Conservation (phyloP, 2,888 invertebrate species). For the Drosophila emarginata region DNA sequence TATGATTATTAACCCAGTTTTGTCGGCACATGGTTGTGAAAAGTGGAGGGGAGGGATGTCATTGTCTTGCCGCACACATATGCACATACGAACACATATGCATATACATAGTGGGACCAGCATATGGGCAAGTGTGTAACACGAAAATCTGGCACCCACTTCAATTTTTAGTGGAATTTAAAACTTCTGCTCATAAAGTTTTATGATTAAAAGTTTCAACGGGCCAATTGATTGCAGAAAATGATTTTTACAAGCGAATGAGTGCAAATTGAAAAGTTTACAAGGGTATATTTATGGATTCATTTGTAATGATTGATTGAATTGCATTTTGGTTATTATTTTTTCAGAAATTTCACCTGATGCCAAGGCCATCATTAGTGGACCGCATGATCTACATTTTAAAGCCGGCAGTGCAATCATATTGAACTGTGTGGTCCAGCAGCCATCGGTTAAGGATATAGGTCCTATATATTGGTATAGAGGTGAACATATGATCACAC, state of each 20-base stretch:
- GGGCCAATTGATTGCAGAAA: conserved; percentile 30
- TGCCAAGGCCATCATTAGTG: conserved; percentile 87
- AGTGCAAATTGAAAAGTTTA: conserved; percentile 38
- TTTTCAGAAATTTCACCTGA: conserved; percentile 83
- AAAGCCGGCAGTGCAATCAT: conserved; percentile 89
- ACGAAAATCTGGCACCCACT: conserved; percentile 16
- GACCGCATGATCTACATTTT: conserved; percentile 87
- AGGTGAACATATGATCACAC: conserved; percentile 82
- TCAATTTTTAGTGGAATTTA: conserved; percentile 50
- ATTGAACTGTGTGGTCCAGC: conserved; percentile 87
- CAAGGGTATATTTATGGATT: conserved; percentile 7
- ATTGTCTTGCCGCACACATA: conserved; percentile 19
- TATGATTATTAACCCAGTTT: conserved; percentile 72
- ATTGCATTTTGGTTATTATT: not conserved
- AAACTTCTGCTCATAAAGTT: conserved; percentile 50
- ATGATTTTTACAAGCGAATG: conserved; percentile 43
- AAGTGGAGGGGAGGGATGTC: not conserved
- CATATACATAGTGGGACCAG: not conserved
- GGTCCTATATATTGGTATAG: conserved; percentile 89
- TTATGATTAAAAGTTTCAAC: conserved; percentile 46
- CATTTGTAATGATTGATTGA: not conserved
- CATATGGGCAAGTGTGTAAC: not conserved
- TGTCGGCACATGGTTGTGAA: not conserved
- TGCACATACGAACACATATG: no score
- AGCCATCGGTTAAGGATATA: conserved; percentile 86